phyloP scores from a whole-genome alignment of 2,113 vertebrate genomes.

The Pelecanus crispus region DNA sequence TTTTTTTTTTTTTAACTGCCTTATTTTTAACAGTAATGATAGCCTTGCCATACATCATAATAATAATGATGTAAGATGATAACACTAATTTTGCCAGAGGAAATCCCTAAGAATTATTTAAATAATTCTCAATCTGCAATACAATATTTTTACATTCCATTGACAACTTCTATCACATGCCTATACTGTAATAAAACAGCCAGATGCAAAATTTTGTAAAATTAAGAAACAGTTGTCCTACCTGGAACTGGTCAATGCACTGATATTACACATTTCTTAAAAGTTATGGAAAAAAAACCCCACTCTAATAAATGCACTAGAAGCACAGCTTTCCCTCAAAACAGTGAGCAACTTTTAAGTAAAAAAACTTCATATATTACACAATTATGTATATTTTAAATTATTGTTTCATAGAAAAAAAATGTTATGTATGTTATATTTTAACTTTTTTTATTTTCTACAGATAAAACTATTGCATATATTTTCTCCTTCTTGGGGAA shows the following conservation, averaged over 20 bases:
- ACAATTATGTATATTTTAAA: not conserved
- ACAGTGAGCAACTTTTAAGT: not conserved
- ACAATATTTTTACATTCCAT: not conserved
- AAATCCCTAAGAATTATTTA: not conserved
- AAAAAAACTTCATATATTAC: not conserved
- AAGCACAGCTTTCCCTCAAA: not conserved
- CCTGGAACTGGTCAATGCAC: not conserved
- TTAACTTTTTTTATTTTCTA: not conserved
- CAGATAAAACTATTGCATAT: not conserved
- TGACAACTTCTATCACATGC: not conserved
- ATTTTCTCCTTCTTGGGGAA: not conserved
- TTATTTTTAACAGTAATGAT: not conserved
- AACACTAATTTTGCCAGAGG: not conserved
- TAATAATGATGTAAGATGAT: not conserved
- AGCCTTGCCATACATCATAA: accelerated
- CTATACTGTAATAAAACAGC: not conserved
- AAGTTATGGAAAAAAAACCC: accelerated
- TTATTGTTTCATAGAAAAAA: not conserved
- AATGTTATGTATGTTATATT: not conserved
- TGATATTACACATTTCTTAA: not conserved
- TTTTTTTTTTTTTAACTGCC: not conserved
- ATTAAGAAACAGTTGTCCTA: not conserved
- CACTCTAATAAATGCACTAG: not conserved
- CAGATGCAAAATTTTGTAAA: not conserved
- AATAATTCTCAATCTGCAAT: not conserved